Evolutionary conservation across 2,797 vertebrate genomes (phyloP).

Genomic region (Carcharodon carcharias): DNA sequence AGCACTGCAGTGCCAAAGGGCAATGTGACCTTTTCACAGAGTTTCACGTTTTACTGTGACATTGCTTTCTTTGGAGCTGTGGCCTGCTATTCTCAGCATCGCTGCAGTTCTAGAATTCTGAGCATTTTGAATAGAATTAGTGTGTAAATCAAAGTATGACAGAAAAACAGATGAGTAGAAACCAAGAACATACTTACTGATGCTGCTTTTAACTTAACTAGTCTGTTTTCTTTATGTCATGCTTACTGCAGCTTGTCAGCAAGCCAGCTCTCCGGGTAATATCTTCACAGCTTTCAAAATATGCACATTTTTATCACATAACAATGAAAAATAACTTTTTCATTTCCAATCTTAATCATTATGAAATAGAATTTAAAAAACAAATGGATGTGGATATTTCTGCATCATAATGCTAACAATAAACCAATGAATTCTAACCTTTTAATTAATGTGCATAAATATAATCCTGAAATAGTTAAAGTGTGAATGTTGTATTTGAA

Average conservation of each 20-base stretch:
- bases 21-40: neutral
- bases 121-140: neutral
- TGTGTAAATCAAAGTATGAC: neutral
- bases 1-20: neutral
- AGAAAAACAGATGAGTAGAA: neutral
- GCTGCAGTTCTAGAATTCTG: neutral
- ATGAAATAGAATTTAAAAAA: neutral
- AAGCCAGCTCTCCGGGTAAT: neutral
- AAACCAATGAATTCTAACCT: neutral
- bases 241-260: neutral
- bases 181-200: neutral
- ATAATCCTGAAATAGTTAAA: neutral
- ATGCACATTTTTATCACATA: neutral
- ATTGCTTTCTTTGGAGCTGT: neutral
- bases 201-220: neutral
- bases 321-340: neutral
- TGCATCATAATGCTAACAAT: neutral
- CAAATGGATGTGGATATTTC: neutral
- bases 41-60: neutral
- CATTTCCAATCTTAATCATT: neutral
- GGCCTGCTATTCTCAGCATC: neutral
- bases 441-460: neutral
- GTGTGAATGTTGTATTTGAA: neutral
- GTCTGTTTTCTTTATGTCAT: neutral
- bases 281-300: neutral